phyloP scores from a whole-genome alignment of 2,888 invertebrate genomes.

The Priocnemis perturbator region DNA sequence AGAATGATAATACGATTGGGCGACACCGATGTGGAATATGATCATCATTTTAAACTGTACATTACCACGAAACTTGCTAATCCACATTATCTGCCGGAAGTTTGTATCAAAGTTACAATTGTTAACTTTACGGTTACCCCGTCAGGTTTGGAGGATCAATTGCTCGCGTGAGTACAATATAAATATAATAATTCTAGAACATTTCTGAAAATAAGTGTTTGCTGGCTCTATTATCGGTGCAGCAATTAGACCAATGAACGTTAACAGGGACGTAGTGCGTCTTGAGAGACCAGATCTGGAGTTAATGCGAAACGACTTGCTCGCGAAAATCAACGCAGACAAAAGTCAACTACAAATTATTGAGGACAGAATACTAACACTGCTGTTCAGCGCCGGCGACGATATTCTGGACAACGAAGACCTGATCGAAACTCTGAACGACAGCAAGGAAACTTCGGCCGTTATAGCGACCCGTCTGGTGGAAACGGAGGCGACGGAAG shows the following conservation, averaged over 20 bases:
- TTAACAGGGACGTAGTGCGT: slow-evolving; percentile 87
- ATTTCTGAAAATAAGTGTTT: not conserved
- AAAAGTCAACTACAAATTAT: slow-evolving; percentile 89
- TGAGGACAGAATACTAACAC: slow-evolving; percentile 91
- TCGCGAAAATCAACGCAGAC: slow-evolving; percentile 89
- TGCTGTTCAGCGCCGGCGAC: slow-evolving; percentile 89
- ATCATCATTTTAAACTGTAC: slow-evolving; percentile 89
- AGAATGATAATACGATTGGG: slow-evolving; percentile 89
- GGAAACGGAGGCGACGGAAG: slow-evolving; percentile 92
- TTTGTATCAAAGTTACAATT: slow-evolving; percentile 93
- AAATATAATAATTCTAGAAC: not conserved
- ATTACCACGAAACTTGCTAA: slow-evolving; percentile 94
- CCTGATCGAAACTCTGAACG: slow-evolving; percentile 91
- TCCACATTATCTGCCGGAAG: slow-evolving; percentile 95
- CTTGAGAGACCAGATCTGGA: slow-evolving; percentile 93
- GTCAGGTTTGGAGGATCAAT: slow-evolving; percentile 92
- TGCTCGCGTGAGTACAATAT: slow-evolving; percentile 83
- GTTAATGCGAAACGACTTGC: slow-evolving; percentile 86
- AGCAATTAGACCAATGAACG: no score
- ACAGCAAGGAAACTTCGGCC: slow-evolving; percentile 93
- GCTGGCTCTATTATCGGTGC: no score
- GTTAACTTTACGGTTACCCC: slow-evolving; percentile 95
- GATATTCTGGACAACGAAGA: slow-evolving; percentile 96
- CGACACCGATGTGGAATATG: slow-evolving; percentile 93
- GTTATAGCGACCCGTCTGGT: slow-evolving; percentile 92